phyloP scores from a whole-genome alignment of 1,140 invertebrate species.

The Eubasilissa regina region DNA sequence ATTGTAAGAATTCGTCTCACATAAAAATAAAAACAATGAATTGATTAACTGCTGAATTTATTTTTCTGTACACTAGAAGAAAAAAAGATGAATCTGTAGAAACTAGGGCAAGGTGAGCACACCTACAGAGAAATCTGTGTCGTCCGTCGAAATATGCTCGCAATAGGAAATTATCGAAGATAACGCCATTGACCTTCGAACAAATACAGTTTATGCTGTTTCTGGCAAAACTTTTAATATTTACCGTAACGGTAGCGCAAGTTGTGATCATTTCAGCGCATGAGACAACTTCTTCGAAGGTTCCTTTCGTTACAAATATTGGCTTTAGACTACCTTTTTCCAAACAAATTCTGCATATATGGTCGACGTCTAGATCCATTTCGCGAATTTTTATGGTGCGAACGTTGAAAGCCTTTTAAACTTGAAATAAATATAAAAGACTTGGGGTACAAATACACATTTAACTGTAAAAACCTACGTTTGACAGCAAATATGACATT shows the following conservation, averaged over 20 bases:
- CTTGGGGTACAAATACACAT: neutral
- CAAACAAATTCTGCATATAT: slow-evolving; percentile 27
- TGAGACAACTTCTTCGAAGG: slow-evolving; percentile 24
- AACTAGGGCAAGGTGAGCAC: slow-evolving; percentile 2
- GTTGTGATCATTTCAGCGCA: slow-evolving; percentile 37
- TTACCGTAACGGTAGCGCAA: slow-evolving; percentile 40
- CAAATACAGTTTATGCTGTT: neutral
- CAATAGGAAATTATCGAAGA: neutral
- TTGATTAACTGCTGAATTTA: too few species aligned
- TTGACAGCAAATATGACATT: too few species aligned
- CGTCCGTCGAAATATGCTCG: neutral
- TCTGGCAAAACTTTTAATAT: slow-evolving; percentile 8
- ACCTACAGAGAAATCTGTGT: neutral
- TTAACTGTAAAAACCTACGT: slow-evolving; percentile 25
- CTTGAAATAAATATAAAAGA: too few species aligned
- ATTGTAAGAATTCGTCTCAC: too few species aligned
- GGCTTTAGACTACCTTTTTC: slow-evolving; percentile 31
- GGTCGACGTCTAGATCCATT: slow-evolving; percentile 22
- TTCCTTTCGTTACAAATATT: slow-evolving; percentile 34
- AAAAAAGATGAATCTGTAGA: neutral
- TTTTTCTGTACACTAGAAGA: neutral
- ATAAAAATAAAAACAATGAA: too few species aligned
- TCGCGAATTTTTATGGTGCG: neutral
- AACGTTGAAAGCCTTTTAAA: neutral
- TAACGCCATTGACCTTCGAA: neutral